Percentiles rank a stretch among this genome's conserved stretches.
These are phyloP conservation scores for Empis livida DNA, from an alignment of 2,888 invertebrate genomes.

Conservation along the genomic window DNA sequence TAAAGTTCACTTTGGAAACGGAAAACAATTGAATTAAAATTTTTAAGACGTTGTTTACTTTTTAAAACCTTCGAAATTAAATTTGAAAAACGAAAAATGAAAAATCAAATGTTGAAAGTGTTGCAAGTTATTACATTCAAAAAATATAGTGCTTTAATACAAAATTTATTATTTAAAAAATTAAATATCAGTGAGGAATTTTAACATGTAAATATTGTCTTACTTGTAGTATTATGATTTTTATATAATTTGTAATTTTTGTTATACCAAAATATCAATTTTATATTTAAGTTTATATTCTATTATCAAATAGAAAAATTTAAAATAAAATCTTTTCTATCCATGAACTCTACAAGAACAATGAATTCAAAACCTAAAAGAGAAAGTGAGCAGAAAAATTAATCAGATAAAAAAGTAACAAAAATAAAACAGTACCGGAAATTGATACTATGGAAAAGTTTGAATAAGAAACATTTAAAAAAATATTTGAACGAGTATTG, in stretches of 20 bases:
- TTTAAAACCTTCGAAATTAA: too few relatives aligned
- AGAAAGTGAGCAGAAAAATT: conserved; percentile 3
- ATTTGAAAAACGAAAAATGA: too few relatives aligned
- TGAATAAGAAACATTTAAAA: neutral
- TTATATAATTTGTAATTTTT: neutral
- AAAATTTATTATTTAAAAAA: neutral
- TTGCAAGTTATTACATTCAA: too few relatives aligned
- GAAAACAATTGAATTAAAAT: too few relatives aligned
- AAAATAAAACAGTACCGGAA: neutral
- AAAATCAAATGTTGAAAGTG: too few relatives aligned
- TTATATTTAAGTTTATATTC: neutral
- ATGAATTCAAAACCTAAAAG: too few relatives aligned
- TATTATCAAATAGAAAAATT: neutral
- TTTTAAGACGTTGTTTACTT: too few relatives aligned
- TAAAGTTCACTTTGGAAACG: neutral
- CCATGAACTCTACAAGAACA: neutral
- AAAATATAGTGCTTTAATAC: too few relatives aligned
- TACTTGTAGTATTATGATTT: neutral
- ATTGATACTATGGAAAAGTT: neutral
- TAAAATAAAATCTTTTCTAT: neutral
- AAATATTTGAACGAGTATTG: neutral
- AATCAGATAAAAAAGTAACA: neutral
- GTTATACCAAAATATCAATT: neutral
- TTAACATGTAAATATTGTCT: neutral
- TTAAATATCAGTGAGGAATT: neutral